Evolutionary conservation across 2,888 invertebrate species (phyloP), one percentile per base, ranked within the genome.

Genomic region (Steromphala cineraria): DNA sequence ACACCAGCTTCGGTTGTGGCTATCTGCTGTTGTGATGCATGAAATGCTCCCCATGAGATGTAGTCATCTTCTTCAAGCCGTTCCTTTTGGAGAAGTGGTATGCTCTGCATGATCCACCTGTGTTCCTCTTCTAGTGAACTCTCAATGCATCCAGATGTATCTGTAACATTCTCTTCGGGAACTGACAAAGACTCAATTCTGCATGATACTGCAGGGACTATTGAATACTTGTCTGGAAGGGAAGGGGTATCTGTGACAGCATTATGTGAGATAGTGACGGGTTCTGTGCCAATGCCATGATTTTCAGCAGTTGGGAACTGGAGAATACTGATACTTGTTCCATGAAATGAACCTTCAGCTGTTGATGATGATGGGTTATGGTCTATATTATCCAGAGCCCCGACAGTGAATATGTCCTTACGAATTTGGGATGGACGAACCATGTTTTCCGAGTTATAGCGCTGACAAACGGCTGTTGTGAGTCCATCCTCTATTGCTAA

Each of bases 321-420:
- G 19, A 84, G 75, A 40, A 82, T n/a, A 53, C 67, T 55, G 21
- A 77, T 84, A 15, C 78, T 46, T 17, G 84, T 82, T 10, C 82
- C 84, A 81, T 83, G 80, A 17, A 83, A 81, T 15, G 84, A 83
- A 0, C 40, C 36, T 19, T 52, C 7, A 52, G 83, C 67, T 53
- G 82, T 80, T 17, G 76, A 8, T 36, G 82, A 80, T 21, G 56
- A 40, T 46, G 78, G 80, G 76, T 83, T 80, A 28, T 83, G 82
- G 52, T 83, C 83, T 17, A 83, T 36, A 52, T 82, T 81, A 53
- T 83, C 80, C 19, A 83, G 40, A 2, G 53, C 75, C 36, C 53
- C 81, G 36, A 55, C 75, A 53, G 75, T 83, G 53, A 76, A 83
- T 4, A 75, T 0, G 7, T 75, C 53, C 40, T 78, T 67, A 31